phyloP scores from a whole-genome alignment of 2,113 vertebrate genomes.

The Coreoperca whiteheadi region DNA sequence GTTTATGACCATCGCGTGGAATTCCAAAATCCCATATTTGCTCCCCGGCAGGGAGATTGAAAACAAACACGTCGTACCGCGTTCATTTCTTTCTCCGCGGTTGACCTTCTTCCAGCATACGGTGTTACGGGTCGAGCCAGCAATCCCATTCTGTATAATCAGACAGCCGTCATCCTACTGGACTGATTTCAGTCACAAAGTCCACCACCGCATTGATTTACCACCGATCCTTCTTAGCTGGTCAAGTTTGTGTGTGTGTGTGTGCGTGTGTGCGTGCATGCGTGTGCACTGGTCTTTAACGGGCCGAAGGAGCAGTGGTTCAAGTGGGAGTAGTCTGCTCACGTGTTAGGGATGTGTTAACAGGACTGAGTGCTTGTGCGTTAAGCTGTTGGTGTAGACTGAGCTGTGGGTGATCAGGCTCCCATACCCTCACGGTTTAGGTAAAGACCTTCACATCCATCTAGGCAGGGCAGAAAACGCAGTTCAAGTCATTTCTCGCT shows the following conservation, averaged over 20 bases:
- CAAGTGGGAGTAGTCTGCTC: slow-evolving; percentile 53
- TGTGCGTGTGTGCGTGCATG: slow-evolving; percentile 7
- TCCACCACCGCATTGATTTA: slow-evolving; percentile 50
- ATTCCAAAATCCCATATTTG: not conserved
- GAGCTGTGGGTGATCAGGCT: slow-evolving; percentile 51
- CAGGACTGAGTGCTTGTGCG: slow-evolving; percentile 35
- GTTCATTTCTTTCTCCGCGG: slow-evolving; percentile 10
- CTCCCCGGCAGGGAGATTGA: not conserved
- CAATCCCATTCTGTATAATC: not conserved
- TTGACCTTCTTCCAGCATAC: slow-evolving; percentile 41
- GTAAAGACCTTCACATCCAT: not conserved
- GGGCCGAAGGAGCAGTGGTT: slow-evolving; percentile 32
- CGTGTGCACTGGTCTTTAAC: slow-evolving; percentile 26
- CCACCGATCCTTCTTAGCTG: not conserved
- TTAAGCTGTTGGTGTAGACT: slow-evolving; percentile 62
- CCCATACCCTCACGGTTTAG: slow-evolving; percentile 25
- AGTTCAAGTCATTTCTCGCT: no score
- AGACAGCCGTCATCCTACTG: not conserved
- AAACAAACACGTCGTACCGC: slow-evolving; percentile 28
- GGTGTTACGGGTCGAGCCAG: not conserved
- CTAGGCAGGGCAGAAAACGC: not conserved
- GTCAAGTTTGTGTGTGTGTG: slow-evolving; percentile 31
- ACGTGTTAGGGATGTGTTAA: slow-evolving; percentile 62
- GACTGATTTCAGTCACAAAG: slow-evolving; percentile 47
- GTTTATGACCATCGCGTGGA: not conserved